Conservation (phyloP, 2,797 vertebrate species). For the Coregonus suidteri region DNA sequence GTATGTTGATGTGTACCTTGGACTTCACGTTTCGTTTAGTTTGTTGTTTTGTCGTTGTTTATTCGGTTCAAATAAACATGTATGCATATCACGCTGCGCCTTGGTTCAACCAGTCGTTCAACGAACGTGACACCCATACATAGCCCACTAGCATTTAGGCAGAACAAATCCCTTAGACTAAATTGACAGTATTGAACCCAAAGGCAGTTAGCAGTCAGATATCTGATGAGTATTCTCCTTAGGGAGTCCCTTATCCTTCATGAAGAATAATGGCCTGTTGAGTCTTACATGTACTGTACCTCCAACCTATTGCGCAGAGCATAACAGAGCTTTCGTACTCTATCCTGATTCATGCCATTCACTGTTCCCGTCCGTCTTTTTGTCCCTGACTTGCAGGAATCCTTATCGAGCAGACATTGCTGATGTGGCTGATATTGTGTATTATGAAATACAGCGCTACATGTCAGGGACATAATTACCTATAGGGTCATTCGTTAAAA, state of each 20-base stretch:
- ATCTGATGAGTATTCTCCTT: background rate
- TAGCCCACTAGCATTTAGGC: background rate
- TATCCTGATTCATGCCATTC: background rate
- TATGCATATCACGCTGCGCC: no score
- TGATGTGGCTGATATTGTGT: conserved; percentile 33
- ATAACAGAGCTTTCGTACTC: background rate
- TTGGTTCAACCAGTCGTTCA: no score
- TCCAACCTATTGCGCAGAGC: background rate
- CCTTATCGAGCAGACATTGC: conserved; percentile 8
- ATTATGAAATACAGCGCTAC: conserved; percentile 31
- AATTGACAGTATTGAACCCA: background rate
- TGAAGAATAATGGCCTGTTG: background rate
- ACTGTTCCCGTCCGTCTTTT: background rate
- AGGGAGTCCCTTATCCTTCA: background rate
- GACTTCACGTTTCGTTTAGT: no score
- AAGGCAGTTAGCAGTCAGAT: background rate
- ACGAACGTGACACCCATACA: no score
- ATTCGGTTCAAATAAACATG: no score
- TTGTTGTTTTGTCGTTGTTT: no score
- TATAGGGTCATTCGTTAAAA: conserved; percentile 51
- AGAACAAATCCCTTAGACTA: background rate
- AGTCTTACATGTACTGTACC: background rate
- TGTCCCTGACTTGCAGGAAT: background rate
- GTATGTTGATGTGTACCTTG: no score
- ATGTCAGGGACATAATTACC: conserved; percentile 44